Evolutionary conservation across 2,888 invertebrate species (phyloP).

Genomic region (Drosophila borborema): DNA sequence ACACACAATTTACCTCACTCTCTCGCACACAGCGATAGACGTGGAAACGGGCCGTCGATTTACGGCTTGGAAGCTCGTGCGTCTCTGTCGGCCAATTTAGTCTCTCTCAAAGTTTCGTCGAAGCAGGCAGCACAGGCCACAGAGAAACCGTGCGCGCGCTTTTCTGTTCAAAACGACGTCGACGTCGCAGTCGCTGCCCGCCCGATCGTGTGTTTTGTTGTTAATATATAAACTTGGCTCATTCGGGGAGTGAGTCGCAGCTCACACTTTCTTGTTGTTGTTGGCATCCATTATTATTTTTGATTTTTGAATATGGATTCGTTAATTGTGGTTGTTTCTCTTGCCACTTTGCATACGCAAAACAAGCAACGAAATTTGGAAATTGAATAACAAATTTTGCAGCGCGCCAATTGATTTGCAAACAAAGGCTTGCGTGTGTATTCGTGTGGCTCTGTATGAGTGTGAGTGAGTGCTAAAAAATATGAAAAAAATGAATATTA

Average conservation of each 20-base stretch:
- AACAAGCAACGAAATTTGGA: constrained; percentile 48
- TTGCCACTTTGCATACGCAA: constrained; percentile 53
- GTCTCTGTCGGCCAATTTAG: constrained; percentile 46
- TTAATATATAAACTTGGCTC: constrained; percentile 52
- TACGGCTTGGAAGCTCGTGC: constrained; percentile 49
- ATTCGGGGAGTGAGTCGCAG: constrained; percentile 33
- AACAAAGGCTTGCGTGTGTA: constrained; percentile 48
- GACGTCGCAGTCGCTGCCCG: constrained; percentile 46
- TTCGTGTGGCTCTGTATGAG: constrained; percentile 16
- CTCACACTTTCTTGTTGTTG: constrained; percentile 33
- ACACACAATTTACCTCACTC: constrained; percentile 13
- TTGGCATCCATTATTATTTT: constrained; percentile 31
- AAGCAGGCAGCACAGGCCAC: constrained; percentile 56
- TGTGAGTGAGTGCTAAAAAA: constrained; percentile 40
- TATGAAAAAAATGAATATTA: constrained; percentile 34
- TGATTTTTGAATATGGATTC: constrained; percentile 45
- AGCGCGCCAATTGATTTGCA: constrained; percentile 68
- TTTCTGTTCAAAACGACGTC: constrained; percentile 42
- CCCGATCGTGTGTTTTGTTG: constrained; percentile 67
- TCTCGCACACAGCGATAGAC: constrained; percentile 28
- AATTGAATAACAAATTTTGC: constrained; percentile 56
- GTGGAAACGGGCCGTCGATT: constrained; percentile 32
- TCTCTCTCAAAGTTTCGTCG: constrained; percentile 75
- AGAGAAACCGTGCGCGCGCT: constrained; percentile 55
- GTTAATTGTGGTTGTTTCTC: constrained; percentile 32